Conservation (phyloP, 2,113 vertebrate genomes). For the Notiomystis cincta region DNA sequence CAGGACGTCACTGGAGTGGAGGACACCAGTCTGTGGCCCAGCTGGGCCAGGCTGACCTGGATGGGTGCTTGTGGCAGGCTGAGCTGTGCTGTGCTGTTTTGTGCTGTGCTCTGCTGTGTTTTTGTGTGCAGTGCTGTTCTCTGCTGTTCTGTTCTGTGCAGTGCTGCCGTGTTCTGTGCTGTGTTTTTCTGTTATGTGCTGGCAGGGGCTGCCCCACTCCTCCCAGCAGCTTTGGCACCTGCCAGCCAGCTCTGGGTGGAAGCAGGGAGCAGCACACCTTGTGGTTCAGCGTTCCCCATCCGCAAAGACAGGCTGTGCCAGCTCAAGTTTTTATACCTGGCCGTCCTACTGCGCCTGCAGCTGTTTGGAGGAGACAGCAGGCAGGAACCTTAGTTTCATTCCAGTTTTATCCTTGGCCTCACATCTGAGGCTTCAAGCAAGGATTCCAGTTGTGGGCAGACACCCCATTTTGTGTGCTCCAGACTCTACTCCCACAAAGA, state of each 20-base stretch:
- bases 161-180: neutral
- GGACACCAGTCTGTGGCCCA: fast-evolving
- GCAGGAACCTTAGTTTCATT: conserved; percentile 38
- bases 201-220: neutral
- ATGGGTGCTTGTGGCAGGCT: neutral
- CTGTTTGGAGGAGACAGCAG: conserved; percentile 46
- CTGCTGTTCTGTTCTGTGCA: neutral
- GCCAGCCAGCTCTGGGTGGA: neutral
- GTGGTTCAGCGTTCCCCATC: neutral
- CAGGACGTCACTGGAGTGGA: fast-evolving
- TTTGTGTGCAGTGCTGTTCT: neutral
- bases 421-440: conserved; percentile 38
- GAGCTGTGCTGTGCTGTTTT: fast-evolving
- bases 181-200: neutral
- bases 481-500: neutral
- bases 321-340: conserved; percentile 24
- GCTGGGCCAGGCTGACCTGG: neutral
- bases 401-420: conserved; percentile 53
- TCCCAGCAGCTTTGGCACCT: neutral
- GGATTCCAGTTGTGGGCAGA: conserved; percentile 6
- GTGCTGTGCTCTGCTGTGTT: neutral
- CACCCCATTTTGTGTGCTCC: neutral
- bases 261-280: neutral
- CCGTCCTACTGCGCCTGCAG: neutral
- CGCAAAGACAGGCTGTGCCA: conserved; percentile 1